phyloP scores from a whole-genome alignment of 30 jellyfish, hydroid and myxozoan species.

The Catostylus mosaicus region DNA sequence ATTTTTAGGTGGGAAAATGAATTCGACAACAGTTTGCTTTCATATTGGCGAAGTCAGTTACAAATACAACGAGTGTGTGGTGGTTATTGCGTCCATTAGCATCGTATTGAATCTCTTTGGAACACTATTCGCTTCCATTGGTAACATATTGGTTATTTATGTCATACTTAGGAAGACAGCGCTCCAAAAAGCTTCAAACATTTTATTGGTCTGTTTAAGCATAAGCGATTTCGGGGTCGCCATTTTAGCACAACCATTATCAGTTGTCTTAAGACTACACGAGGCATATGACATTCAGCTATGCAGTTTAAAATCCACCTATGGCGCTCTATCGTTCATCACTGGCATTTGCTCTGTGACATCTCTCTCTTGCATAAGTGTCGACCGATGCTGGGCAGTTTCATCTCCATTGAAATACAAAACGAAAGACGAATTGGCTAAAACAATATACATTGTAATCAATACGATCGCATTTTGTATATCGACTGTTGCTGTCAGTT shows the following conservation, averaged over 20 bases:
- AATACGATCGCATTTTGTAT: background rate
- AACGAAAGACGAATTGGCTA: background rate
- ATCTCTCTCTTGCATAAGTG: background rate
- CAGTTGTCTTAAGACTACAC: slow-evolving; percentile 5
- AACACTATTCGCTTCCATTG: slow-evolving; percentile 7
- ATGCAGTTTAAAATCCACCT: slow-evolving; percentile 11
- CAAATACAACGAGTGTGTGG: background rate
- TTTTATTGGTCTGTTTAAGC: slow-evolving; percentile 2
- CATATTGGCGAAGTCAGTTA: slow-evolving; percentile 1
- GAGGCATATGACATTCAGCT: slow-evolving; percentile 8
- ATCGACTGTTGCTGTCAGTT: background rate
- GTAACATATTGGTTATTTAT: slow-evolving; percentile 12
- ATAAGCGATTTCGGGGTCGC: slow-evolving; percentile 7
- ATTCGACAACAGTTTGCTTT: background rate
- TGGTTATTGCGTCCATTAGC: background rate
- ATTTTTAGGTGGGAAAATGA: background rate
- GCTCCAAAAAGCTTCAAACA: slow-evolving; percentile 1
- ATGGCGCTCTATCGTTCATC: slow-evolving; percentile 5
- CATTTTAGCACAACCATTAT: background rate
- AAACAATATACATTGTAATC: background rate
- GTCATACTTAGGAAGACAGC: slow-evolving; percentile 1
- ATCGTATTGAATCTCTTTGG: background rate
- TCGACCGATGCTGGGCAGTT: background rate
- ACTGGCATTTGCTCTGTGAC: background rate
- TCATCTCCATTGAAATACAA: slow-evolving; percentile 13